These are phyloP conservation scores for Hydropsyche betteni DNA, from an alignment of 2,888 invertebrate genomes.

Conservation along the genomic window DNA sequence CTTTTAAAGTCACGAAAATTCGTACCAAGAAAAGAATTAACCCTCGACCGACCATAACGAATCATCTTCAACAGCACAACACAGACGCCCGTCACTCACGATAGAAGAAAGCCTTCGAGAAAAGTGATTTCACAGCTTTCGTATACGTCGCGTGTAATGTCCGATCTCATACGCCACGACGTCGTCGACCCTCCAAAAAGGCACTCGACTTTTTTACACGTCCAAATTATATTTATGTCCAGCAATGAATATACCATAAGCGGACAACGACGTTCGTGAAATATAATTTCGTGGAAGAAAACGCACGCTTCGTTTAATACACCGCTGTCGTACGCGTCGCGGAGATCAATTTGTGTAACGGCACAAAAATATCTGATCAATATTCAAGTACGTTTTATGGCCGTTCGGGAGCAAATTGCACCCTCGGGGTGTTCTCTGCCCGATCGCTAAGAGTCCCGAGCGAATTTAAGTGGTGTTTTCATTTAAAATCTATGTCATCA, in stretches of 20 bases:
- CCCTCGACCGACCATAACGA: constrained; percentile 5
- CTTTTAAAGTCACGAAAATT: too few relatives aligned
- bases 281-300: constrained; percentile 17
- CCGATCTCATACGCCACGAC: background rate
- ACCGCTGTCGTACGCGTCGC: background rate
- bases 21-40: too few relatives aligned
- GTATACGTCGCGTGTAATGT: background rate
- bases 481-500: constrained; percentile 50
- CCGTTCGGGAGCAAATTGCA: constrained; percentile 48
- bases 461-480: constrained; percentile 46
- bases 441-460: constrained; percentile 40
- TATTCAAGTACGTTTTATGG: constrained; percentile 48
- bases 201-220: background rate
- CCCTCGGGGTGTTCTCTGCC: constrained; percentile 35
- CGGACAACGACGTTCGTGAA: background rate
- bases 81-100: background rate
- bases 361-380: constrained; percentile 44
- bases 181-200: background rate
- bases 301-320: background rate
- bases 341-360: constrained; percentile 44
- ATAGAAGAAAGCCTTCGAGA: constrained; percentile 18
- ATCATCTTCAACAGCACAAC: constrained; percentile 5
- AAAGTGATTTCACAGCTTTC: constrained; percentile 39
- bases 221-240: constrained; percentile 8
- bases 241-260: background rate